Evolutionary conservation across 1,140 invertebrate genomes (phyloP), one percentile per base, ranked within the genome.

Genomic region (Bombus soroeensis): DNA sequence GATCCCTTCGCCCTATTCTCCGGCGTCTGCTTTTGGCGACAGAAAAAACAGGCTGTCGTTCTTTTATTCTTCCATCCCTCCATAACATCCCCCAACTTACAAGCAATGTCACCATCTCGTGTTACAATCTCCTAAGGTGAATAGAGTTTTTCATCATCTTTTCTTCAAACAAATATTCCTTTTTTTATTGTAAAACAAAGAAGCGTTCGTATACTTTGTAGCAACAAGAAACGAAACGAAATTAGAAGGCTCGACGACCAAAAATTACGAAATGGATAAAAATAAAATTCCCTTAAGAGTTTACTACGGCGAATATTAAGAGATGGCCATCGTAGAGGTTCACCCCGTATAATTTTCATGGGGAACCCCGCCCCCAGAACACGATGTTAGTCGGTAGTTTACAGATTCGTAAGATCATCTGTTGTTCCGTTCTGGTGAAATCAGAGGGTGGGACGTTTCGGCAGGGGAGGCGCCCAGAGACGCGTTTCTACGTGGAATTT

Each of bases 331-430:
- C 41, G 47, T 43, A 32, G 47, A 41, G 84, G 78, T 53, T 81
- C 47, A 84, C 57, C 85, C 64, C 32, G 53, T 86, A 89, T 87
- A 87, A 89, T 89, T 78, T 85, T 71, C 39, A 83, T 34, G 75
- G 74, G 53, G 76, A 70, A 64, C 53, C 41, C 66, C 57, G 43
- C 34, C 75, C 62, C 68, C 25, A 37, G 12, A 75, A 57, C 59
- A 41, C 43, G 59, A 66, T 68, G 71, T 81, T 57, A 68, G 83
- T 43, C 83, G 80, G 47, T 73, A 47, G 59, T 86, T 89, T 83
- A 89, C 88, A 76, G 81, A 87, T 77, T 71, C 68, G 70, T 87
- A 83, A 83, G 70, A 75, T 89, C 87, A 77, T 83, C 88, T 32
- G 84, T 53, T 72, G 75, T 86, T 83, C 62, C 75, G 73, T 43